Evolutionary conservation across 1,140 invertebrate genomes (phyloP).

Genomic region (Lepidostoma basale): DNA sequence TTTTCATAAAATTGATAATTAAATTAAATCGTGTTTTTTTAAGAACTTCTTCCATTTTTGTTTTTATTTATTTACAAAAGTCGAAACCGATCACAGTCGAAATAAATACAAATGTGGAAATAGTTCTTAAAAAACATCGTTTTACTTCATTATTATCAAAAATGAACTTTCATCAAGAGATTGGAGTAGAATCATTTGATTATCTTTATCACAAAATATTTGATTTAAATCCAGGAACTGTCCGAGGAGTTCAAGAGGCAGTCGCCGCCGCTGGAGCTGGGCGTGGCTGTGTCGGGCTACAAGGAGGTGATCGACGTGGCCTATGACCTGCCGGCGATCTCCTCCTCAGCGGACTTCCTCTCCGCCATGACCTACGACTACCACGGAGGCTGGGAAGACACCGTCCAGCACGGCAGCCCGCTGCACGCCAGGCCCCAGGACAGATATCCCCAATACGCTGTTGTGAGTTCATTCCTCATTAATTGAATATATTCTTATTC

Average conservation of each 20-base stretch:
- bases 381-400: constrained; percentile 83
- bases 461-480: constrained; percentile 70
- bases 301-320: constrained; percentile 85
- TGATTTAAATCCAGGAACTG: constrained; percentile 59
- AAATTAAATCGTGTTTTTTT: too few species aligned
- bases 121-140: too few species aligned
- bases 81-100: too few species aligned
- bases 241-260: constrained; percentile 73
- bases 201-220: too few species aligned
- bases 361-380: constrained; percentile 91
- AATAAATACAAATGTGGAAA: too few species aligned
- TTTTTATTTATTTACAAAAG: too few species aligned
- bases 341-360: constrained; percentile 77
- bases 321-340: constrained; percentile 77
- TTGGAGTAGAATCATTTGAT: too few species aligned
- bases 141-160: too few species aligned
- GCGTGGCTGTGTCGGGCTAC: constrained; percentile 85
- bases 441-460: constrained; percentile 75
- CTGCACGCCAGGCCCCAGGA: constrained; percentile 69
- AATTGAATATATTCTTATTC: neutral
- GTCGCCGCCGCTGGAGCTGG: constrained; percentile 71
- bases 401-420: constrained; percentile 84
- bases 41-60: too few species aligned
- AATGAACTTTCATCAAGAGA: too few species aligned
- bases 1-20: too few species aligned